Base-by-base conservation (phyloP, 64 coral and sea anemone species). In the Pachyseris speciosa region DNA sequence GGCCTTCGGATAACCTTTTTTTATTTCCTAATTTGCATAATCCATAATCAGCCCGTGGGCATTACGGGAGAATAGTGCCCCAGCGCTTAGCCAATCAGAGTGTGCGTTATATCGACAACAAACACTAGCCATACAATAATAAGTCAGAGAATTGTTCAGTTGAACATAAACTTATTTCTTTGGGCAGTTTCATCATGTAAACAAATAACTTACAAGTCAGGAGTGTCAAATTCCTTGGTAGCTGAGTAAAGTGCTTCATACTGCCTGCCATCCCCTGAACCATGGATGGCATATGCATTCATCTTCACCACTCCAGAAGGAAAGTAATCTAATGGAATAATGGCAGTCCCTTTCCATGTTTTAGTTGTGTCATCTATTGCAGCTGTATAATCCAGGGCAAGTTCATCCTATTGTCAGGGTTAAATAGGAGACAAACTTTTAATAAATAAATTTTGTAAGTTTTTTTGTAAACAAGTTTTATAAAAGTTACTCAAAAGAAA, bases 261-360 rank as follows among this genome's bases (percentile, higher is more conserved):
- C 27, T 90, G 66, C 38, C 93, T 92, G 16, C 3, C 25, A 13
- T 67, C 43, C 13, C 90, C 97, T 72, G 97, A 93, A 0, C 97
- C 97, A 83, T 99, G 97, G 25, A 99, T 99, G 1, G 97, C 97
- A 91, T 92, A 99, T 9, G 97, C 97, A 60, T 99, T 99, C 1
- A 95, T 45, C 63, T 72, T 95, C 31, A 44, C 60, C 25, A 99
- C 97, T n/a, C 33, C 78, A 51, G 97, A 94, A 9, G 97, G 97
- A 28, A 99, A 92, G 57, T 99, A 99, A 32, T 99, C 93, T 16
- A 99, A 2, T 9, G 97, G 97, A 59, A 99, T 90, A 20, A 86
- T 47, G 42, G 96, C 96, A 48, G 38, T 83, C 33, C 93, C 96
- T 33, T 58, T 92, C 96, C 96, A 98, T 12, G 48, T 92, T 64